Conservation (phyloP, 1,140 invertebrate genomes). For the Meloidogyne hapla region DNA sequence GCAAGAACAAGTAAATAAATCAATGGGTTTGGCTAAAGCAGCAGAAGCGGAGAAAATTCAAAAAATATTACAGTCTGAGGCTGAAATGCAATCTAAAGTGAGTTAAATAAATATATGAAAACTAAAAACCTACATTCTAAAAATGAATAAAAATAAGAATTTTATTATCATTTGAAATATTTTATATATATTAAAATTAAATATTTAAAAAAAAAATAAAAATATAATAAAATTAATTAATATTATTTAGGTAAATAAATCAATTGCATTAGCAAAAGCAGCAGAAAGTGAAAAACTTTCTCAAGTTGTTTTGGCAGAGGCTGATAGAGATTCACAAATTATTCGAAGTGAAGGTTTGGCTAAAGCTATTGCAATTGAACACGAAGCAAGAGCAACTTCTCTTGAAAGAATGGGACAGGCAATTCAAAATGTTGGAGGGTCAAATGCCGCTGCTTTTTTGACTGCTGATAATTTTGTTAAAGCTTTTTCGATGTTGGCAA, state of each 20-base stretch:
- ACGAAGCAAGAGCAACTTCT: constrained; percentile 79
- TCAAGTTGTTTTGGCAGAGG: constrained; percentile 14
- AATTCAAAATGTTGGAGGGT: constrained; percentile 29
- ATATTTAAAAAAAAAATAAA: constrained; percentile 11
- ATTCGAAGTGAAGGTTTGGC: constrained; percentile 84
- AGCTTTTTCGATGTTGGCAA: constrained; percentile 72
- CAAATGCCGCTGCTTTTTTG: constrained; percentile 32
- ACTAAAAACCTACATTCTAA: no score
- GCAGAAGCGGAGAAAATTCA: constrained; percentile 22
- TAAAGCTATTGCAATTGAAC: constrained; percentile 79
- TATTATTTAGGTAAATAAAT: constrained; percentile 11
- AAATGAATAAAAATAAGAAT: no score
- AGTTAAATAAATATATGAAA: no score
- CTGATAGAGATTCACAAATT: constrained; percentile 72
- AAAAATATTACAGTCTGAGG: constrained; percentile 23
- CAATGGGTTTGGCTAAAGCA: constrained; percentile 21
- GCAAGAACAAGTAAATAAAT: constrained; percentile 69
- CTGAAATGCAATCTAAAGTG: constrained; percentile 19
- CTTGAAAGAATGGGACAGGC: constrained; percentile 74
- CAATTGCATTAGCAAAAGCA: constrained; percentile 11
- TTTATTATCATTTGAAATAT: no score
- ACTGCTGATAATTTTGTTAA: constrained; percentile 47
- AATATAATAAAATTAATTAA: background rate
- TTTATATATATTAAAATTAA: background rate
- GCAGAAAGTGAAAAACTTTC: constrained; percentile 20